A percentile compares a stretch with the other conserved stretches of the same genome.
These are phyloP conservation scores for Triplophysa tibetana DNA, from an alignment of 2,113 vertebrate species.

Conservation along the genomic window DNA sequence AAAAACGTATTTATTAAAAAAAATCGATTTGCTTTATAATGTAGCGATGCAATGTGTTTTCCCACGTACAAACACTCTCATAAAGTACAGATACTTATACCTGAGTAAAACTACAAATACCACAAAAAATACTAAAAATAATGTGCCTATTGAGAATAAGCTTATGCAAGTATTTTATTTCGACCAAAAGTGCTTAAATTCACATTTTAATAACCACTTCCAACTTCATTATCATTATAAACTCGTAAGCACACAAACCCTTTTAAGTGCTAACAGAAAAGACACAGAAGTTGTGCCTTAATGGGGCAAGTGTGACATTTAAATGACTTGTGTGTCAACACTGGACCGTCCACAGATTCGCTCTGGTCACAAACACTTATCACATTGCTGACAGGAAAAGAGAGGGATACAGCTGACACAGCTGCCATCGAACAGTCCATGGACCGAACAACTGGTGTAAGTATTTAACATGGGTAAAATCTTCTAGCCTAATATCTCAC, in stretches of 20 bases:
- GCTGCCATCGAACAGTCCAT: not conserved
- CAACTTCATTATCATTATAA: not conserved
- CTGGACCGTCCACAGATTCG: not conserved
- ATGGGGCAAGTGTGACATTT: conserved; percentile 46
- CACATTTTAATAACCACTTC: no score
- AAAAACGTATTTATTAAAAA: no score
- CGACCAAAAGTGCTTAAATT: not conserved
- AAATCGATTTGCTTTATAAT: no score
- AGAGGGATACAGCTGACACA: not conserved
- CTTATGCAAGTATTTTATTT: not conserved
- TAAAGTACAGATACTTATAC: no score
- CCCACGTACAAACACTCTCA: no score
- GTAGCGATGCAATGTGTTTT: no score
- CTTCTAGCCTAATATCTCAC: conserved; percentile 15
- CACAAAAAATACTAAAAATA: no score
- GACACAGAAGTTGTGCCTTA: not conserved
- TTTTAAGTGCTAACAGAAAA: not conserved
- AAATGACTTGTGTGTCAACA: conserved; percentile 43
- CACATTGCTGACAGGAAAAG: conserved; percentile 1
- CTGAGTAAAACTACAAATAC: no score
- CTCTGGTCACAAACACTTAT: conserved; percentile 17
- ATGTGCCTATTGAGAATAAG: no score
- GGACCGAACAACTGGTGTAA: not conserved
- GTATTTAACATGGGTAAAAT: conserved; percentile 17
- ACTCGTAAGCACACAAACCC: not conserved